These are phyloP conservation scores for Urophycis tenuis DNA, from an alignment of 2,797 vertebrate genomes.

Conservation along the genomic window DNA sequence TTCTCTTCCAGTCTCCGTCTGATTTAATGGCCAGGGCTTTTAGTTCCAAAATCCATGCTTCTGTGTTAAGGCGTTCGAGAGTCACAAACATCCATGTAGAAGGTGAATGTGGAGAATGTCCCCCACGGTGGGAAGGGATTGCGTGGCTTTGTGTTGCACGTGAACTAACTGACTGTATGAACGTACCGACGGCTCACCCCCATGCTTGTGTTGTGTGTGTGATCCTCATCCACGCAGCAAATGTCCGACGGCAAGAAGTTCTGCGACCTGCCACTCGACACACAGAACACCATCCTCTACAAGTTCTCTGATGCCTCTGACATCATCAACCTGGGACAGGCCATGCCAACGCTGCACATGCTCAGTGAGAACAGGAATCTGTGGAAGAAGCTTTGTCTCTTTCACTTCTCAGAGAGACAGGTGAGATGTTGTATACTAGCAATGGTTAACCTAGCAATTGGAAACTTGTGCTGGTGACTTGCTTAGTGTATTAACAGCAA, in stretches of 20 bases:
- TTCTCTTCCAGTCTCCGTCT: background rate
- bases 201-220: background rate
- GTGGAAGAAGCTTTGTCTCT: slow-evolving; percentile 95
- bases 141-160: background rate
- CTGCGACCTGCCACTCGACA: slow-evolving; percentile 85
- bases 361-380: slow-evolving; percentile 87
- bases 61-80: background rate
- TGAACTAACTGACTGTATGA: background rate
- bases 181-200: background rate
- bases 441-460: too few species aligned
- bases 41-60: too few species aligned
- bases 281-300: slow-evolving; percentile 87
- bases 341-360: slow-evolving; percentile 79
- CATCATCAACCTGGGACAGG: slow-evolving; percentile 88
- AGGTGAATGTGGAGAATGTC: background rate
- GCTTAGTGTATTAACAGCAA: too few species aligned
- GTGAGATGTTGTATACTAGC: too few species aligned
- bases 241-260: slow-evolving; percentile 76
- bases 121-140: background rate
- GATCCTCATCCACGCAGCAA: slow-evolving; percentile 62
- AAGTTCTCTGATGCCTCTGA: slow-evolving; percentile 91
- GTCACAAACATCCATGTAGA: background rate
- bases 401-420: slow-evolving; percentile 92
- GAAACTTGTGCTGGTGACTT: too few species aligned
- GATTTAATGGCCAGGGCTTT: too few species aligned